Percentiles rank a stretch among this genome's conserved stretches.
Evolutionary conservation across 1,140 invertebrate genomes (phyloP).

Genomic region (Physella acuta): DNA sequence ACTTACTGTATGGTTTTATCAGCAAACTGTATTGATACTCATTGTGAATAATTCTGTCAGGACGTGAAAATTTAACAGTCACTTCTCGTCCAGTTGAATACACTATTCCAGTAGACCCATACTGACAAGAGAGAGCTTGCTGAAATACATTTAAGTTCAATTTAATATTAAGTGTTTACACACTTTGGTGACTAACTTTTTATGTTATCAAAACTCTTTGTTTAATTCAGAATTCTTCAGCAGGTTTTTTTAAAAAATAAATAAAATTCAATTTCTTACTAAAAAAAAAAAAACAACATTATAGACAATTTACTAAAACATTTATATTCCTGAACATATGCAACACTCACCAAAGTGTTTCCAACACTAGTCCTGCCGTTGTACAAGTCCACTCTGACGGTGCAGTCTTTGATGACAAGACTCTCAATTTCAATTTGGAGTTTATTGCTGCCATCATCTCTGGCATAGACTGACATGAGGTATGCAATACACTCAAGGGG

Average conservation of each 20-base stretch:
- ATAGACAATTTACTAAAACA: no score
- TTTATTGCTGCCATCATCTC: conserved; percentile 30
- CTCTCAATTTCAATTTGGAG: conserved; percentile 36
- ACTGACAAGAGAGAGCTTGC: conserved; percentile 16
- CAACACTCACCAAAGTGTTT: conserved; percentile 25
- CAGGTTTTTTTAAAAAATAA: no score
- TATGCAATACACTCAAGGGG: conserved; percentile 31
- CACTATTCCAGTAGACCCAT: conserved; percentile 32
- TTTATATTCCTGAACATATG: neutral
- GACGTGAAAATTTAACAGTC: conserved; percentile 31
- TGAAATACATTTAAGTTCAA: conserved; percentile 3
- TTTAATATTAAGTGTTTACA: neutral
- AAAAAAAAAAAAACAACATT: no score
- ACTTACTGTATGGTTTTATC: conserved; percentile 38
- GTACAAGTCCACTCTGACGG: conserved; percentile 34
- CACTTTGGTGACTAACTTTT: neutral
- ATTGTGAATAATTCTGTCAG: conserved; percentile 28
- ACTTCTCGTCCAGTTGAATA: conserved; percentile 30
- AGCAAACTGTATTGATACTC: conserved; percentile 32
- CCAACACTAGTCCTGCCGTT: conserved; percentile 30
- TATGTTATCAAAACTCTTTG: neutral
- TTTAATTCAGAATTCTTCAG: neutral
- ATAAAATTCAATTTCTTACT: no score
- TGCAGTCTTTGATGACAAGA: conserved; percentile 38
- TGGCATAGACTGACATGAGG: conserved; percentile 36